These are phyloP conservation scores for Hypomesus transpacificus DNA, from an alignment of 2,113 vertebrate species.

Conservation along the genomic window DNA sequence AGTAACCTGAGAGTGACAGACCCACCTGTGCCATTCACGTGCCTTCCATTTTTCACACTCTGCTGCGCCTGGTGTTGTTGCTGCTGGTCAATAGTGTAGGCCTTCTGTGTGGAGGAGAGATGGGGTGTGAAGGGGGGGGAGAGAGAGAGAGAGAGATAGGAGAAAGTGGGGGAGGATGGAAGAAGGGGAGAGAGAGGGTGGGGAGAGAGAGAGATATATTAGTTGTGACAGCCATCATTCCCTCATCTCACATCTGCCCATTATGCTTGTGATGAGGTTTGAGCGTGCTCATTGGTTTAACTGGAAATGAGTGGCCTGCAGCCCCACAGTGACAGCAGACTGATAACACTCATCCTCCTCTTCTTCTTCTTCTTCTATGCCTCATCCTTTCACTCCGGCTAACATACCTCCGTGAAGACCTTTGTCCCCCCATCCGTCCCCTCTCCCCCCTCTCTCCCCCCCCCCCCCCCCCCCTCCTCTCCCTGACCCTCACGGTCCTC, in stretches of 20 bases:
- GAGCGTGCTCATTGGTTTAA: slow-evolving; percentile 4
- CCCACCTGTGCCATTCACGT: slow-evolving; percentile 69
- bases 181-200: background rate
- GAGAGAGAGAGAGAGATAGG: background rate
- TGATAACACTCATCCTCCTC: background rate
- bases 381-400: background rate
- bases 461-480: background rate
- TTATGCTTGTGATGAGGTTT: slow-evolving; percentile 4
- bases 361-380: background rate
- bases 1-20: slow-evolving; percentile 27
- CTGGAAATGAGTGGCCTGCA: background rate
- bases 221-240: background rate
- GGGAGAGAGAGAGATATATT: background rate
- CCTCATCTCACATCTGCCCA: background rate
- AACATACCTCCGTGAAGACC: background rate
- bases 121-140: background rate
- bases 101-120: slow-evolving; percentile 69
- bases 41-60: slow-evolving; percentile 62
- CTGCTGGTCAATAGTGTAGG: slow-evolving; percentile 64
- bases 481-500: background rate
- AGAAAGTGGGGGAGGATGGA: slow-evolving; percentile 3
- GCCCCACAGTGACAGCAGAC: background rate
- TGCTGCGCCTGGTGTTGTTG: slow-evolving; percentile 39
- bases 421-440: background rate
- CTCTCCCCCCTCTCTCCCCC: background rate